A percentile compares a stretch with the other conserved stretches of the same genome.
Conservation (phyloP, 2,888 invertebrate species). For the Apodemia duryi region DNA sequence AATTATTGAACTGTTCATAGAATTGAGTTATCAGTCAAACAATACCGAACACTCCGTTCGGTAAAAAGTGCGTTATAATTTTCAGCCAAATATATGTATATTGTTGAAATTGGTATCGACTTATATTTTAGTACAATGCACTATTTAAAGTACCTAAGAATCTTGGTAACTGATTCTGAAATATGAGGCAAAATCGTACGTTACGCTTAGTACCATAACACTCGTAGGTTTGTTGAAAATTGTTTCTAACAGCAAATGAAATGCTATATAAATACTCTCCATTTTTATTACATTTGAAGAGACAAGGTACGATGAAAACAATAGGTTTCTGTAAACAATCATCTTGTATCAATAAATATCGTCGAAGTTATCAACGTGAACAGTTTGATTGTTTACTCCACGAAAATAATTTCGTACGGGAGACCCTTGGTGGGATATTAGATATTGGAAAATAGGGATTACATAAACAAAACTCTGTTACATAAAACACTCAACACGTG, state of each 20-base stretch:
- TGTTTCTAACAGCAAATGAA: background rate
- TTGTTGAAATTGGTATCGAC: too few relatives aligned
- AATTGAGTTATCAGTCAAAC: too few relatives aligned
- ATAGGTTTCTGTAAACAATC: slow-evolving; percentile 12
- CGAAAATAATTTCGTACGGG: background rate
- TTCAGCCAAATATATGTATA: too few relatives aligned
- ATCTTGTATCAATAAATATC: slow-evolving; percentile 14
- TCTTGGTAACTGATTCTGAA: too few relatives aligned
- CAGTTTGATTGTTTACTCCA: slow-evolving; percentile 15
- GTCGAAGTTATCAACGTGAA: slow-evolving; percentile 10
- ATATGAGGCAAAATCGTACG: too few relatives aligned
- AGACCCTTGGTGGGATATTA: slow-evolving; percentile 16
- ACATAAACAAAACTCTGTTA: slow-evolving; percentile 25
- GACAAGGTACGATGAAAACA: background rate
- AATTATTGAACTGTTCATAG: too few relatives aligned
- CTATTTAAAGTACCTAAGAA: too few relatives aligned
- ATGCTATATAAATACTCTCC: background rate
- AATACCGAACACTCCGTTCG: too few relatives aligned
- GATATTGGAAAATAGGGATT: slow-evolving; percentile 17
- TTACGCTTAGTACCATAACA: too few relatives aligned
- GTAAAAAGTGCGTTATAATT: too few relatives aligned
- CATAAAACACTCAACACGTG: slow-evolving; percentile 21
- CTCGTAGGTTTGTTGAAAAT: background rate
- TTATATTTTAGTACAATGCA: too few relatives aligned
- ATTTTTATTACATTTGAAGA: slow-evolving; percentile 2